Conservation (phyloP, 1,140 invertebrate species). For the Atta colombica region DNA sequence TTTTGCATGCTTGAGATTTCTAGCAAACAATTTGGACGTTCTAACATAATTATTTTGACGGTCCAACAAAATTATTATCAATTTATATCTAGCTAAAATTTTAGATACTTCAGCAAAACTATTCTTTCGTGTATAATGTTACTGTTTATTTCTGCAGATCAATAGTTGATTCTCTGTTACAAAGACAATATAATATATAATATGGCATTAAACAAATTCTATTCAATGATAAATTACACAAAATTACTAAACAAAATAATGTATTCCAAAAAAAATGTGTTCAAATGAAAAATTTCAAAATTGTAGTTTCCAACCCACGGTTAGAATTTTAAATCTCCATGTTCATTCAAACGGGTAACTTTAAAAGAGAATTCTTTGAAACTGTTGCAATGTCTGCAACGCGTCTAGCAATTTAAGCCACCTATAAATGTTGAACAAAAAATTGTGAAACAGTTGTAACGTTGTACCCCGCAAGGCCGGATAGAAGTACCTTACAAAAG, state of each 20-base stretch:
- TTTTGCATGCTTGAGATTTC: too few relatives aligned
- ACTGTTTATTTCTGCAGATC: too few relatives aligned
- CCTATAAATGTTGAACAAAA: slow-evolving; percentile 33
- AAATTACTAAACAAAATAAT: not conserved
- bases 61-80: too few relatives aligned
- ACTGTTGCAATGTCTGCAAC: not conserved
- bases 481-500: not conserved
- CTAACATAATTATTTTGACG: too few relatives aligned
- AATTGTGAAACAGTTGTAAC: slow-evolving; percentile 35
- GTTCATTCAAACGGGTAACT: not conserved
- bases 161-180: not conserved
- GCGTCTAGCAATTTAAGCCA: slow-evolving; percentile 6
- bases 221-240: not conserved
- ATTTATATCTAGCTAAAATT: too few relatives aligned
- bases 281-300: not conserved
- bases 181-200: not conserved
- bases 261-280: not conserved
- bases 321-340: not conserved
- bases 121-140: too few relatives aligned
- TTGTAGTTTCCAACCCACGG: not conserved
- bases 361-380: not conserved
- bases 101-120: too few relatives aligned
- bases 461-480: not conserved
- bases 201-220: not conserved
- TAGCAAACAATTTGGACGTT: too few relatives aligned